Base-by-base conservation (phyloP, 53 echinoderm and acorn worm genomes). In the Hippasteria phrygiana region DNA sequence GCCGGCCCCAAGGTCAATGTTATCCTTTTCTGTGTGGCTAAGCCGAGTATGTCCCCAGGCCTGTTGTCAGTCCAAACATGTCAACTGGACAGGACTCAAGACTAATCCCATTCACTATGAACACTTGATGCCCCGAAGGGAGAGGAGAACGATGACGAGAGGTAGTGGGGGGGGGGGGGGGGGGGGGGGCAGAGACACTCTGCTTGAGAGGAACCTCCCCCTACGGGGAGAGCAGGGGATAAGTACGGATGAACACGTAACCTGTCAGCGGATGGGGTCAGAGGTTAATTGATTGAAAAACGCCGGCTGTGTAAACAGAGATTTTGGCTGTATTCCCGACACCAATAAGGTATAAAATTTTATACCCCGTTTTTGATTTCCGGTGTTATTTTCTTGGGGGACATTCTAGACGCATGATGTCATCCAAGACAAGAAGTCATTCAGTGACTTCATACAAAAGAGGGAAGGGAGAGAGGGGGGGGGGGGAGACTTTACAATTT, bases 311-410 rank as follows among this genome's bases (percentile, higher is more conserved):
- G 53, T 51, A 47, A 85, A 85, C 85, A 85, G 85, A 71, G 85
- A 85, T 35, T 85, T 70, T 24, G 17, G n/a, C 73, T 16, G 38
- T 41, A 73, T 73, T 43, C 20, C n/a, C 73, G 18, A 40, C 70
- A 37, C 71, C 85, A 85, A 85, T 85, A 85, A 85, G 71, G 85
- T 81, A 65, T 81, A 81, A 81, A 81, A 64, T 71, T 85, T 85
- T 85, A 85, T 70, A 70, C 50, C 81, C 50, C 14, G 56, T 70
- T 59, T 85, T 34, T 16, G 24, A 51, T 70, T 24, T 48, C 71
- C 29, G 24, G 38, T 7, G 71, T 45, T 5, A n/a, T 48, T 70
- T 51, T 70, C 71, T 40, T 43, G 0, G 42, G 47, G n/a, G 73
- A 14, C 64, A 64, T 66, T 43, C 66, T 31, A 45, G 43, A 6